Percentiles rank a stretch among this genome's conserved stretches.
Evolutionary conservation across 2,888 invertebrate genomes (phyloP).

Genomic region (Notodromas monacha): DNA sequence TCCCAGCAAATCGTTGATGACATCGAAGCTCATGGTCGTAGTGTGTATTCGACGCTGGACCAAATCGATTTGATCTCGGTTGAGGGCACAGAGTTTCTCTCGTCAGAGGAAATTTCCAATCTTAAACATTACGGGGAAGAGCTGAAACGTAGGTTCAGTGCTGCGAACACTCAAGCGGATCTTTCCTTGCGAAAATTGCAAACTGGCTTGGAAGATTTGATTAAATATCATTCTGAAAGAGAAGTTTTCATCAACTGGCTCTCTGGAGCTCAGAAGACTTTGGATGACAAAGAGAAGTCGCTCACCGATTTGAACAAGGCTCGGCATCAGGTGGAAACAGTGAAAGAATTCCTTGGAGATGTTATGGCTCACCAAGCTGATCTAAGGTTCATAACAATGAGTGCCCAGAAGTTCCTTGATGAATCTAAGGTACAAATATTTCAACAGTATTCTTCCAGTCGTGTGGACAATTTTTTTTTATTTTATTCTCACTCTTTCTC

Average conservation of each 20-base stretch:
- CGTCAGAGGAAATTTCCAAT: slow-evolving; percentile 57
- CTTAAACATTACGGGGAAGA: slow-evolving; percentile 56
- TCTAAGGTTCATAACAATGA: slow-evolving; percentile 72
- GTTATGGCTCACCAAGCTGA: slow-evolving; percentile 88
- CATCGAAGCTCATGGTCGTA: slow-evolving; percentile 47
- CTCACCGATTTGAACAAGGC: slow-evolving; percentile 38
- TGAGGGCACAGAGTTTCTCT: slow-evolving; percentile 63
- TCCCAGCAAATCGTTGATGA: slow-evolving; percentile 55
- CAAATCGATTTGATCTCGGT: slow-evolving; percentile 62
- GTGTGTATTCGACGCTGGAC: slow-evolving; percentile 50
- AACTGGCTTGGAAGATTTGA: slow-evolving; percentile 53
- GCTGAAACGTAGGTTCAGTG: slow-evolving; percentile 45
- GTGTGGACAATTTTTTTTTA: neutral
- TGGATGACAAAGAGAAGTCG: slow-evolving; percentile 55
- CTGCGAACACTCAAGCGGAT: slow-evolving; percentile 42
- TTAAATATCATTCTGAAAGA: slow-evolving; percentile 36
- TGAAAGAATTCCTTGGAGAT: slow-evolving; percentile 58
- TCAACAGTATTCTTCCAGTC: slow-evolving; percentile 1
- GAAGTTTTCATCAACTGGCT: slow-evolving; percentile 51
- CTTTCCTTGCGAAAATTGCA: slow-evolving; percentile 37
- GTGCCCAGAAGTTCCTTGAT: slow-evolving; percentile 77
- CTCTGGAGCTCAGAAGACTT: slow-evolving; percentile 35
- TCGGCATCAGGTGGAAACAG: slow-evolving; percentile 24
- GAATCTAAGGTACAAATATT: slow-evolving; percentile 38
- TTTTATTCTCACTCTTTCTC: neutral